Evolutionary conservation across 2,888 invertebrate species (phyloP).

Genomic region (Latheticus oryzae): DNA sequence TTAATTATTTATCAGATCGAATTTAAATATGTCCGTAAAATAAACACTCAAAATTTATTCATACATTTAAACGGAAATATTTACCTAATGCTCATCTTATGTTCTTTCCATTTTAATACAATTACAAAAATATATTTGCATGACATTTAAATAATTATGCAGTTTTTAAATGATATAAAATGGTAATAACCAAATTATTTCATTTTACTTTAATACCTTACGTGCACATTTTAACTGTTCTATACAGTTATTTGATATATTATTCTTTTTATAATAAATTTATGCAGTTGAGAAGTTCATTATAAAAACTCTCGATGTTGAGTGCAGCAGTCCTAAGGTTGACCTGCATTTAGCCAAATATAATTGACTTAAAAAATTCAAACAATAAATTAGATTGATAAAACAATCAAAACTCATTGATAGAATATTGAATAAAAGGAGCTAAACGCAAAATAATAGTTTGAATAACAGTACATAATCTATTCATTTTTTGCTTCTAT

Average conservation of each 20-base stretch:
- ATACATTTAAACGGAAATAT: conserved; percentile 42
- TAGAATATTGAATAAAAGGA: no score
- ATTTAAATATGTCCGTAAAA: conserved; percentile 35
- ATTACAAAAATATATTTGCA: conserved; percentile 43
- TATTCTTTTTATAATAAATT: background rate
- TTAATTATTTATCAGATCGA: conserved; percentile 38
- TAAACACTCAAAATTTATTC: conserved; percentile 33
- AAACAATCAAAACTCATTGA: no score
- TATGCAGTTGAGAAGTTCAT: background rate
- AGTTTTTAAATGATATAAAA: conserved; percentile 42
- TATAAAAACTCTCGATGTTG: background rate
- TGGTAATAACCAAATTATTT: conserved; percentile 36
- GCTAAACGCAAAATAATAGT: no score
- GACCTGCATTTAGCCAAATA: no score
- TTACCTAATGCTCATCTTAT: conserved; percentile 43
- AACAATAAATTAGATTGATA: no score
- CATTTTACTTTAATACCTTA: conserved; percentile 29
- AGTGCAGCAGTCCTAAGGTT: no score
- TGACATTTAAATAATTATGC: conserved; percentile 43
- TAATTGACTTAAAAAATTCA: no score
- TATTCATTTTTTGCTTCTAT: no score
- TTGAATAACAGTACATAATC: no score
- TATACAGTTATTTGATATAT: conserved; percentile 15
- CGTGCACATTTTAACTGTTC: conserved; percentile 33
- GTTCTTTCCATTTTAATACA: conserved; percentile 42